Evolutionary conservation across 2,888 invertebrate species (phyloP).

Genomic region (Noctua janthe): DNA sequence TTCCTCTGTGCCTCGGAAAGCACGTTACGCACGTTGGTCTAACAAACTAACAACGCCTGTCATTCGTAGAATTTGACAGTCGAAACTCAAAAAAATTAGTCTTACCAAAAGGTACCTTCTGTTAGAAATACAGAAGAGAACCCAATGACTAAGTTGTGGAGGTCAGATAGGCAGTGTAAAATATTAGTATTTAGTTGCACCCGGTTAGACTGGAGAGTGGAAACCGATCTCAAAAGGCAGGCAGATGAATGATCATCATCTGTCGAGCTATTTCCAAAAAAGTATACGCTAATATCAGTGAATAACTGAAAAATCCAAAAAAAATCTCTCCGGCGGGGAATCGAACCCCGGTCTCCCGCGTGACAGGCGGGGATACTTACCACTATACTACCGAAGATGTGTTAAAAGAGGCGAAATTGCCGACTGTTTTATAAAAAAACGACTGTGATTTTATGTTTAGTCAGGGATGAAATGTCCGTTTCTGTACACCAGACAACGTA

Average conservation of each 20-base stretch:
- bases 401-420: accelerated
- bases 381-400: constrained; percentile 85
- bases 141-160: not conserved
- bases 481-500: too few species aligned
- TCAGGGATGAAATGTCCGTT: not conserved
- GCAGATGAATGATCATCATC: not conserved
- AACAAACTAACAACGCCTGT: not conserved
- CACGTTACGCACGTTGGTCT: not conserved
- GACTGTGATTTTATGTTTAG: not conserved
- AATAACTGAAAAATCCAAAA: constrained; percentile 38
- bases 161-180: not conserved
- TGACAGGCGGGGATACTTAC: constrained; percentile 91
- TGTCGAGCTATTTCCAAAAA: not conserved
- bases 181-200: not conserved
- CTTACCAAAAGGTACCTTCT: not conserved
- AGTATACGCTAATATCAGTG: not conserved
- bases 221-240: not conserved
- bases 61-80: not conserved
- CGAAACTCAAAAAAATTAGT: not conserved
- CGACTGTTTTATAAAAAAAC: not conserved
- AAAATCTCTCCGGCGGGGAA: constrained; percentile 71
- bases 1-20: not conserved
- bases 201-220: not conserved
- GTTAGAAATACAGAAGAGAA: too few species aligned
- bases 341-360: constrained; percentile 85